Percentiles rank a stretch among this genome's conserved stretches.
Conservation (phyloP, 2,797 vertebrate species). For the Tapera naevia region DNA sequence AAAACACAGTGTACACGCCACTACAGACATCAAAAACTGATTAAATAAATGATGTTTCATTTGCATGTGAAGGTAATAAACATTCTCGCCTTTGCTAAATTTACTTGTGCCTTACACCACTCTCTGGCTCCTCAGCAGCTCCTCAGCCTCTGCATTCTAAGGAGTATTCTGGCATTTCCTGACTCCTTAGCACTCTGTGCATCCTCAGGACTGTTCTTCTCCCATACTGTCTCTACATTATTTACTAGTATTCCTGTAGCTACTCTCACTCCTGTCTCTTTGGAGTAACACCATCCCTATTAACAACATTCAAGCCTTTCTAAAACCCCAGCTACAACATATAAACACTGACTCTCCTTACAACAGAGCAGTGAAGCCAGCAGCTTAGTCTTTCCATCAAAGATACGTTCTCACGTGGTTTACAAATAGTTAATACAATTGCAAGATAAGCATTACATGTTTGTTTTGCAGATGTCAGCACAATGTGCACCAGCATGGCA, state of each 20-base stretch:
- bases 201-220: not conserved
- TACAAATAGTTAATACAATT: not conserved
- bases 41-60: conserved; percentile 59
- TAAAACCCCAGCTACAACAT: not conserved
- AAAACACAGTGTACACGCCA: conserved; percentile 15
- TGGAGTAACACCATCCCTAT: not conserved
- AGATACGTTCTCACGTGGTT: not conserved
- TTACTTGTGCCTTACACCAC: not conserved
- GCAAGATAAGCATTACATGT: not conserved
- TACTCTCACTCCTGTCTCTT: not conserved
- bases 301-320: not conserved
- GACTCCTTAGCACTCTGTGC: not conserved
- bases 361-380: not conserved
- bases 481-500: not conserved
- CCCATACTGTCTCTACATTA: not conserved
- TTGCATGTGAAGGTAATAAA: conserved; percentile 51
- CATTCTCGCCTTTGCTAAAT: conserved; percentile 18
- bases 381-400: not conserved
- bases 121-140: not conserved
- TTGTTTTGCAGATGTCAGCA: not conserved
- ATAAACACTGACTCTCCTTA: not conserved
- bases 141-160: not conserved
- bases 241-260: not conserved
- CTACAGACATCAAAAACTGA: conserved; percentile 48
- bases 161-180: not conserved